phyloP scores from a whole-genome alignment of 2,113 vertebrate species.

The cattle (Bos taurus) region DNA sequence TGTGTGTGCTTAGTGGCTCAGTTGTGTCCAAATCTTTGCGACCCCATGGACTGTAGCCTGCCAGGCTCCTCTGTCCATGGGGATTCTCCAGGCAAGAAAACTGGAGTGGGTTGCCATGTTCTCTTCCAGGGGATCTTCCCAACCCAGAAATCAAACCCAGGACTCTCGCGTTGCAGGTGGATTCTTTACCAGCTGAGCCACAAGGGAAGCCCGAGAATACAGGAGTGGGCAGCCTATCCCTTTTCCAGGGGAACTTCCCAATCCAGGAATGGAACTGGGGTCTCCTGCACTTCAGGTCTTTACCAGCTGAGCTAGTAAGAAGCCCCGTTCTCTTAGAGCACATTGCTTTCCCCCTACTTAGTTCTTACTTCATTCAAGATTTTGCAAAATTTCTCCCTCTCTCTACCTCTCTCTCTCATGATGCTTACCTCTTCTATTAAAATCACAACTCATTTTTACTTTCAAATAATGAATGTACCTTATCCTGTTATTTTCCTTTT shows the following conservation, averaged over 20 bases:
- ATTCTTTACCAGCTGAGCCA: neutral
- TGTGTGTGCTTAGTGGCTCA: neutral
- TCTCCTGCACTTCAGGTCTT: neutral
- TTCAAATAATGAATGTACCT: neutral
- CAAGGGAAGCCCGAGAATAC: neutral
- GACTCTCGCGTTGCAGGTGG: fast-evolving
- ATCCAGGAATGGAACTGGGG: neutral
- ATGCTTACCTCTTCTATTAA: neutral
- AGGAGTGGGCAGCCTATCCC: neutral
- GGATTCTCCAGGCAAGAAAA: neutral
- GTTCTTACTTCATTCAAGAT: neutral
- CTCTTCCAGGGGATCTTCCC: neutral
- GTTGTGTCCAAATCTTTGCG: neutral
- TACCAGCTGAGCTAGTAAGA: neutral
- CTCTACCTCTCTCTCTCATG: neutral
- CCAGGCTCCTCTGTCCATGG: neutral
- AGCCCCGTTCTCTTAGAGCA: fast-evolving
- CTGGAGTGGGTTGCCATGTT: fast-evolving
- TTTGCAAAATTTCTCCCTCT: neutral
- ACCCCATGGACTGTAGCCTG: neutral
- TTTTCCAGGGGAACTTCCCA: neutral
- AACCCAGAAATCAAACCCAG: neutral
- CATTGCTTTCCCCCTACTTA: neutral
- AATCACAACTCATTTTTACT: neutral
- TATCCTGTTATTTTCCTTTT: neutral